Evolutionary conservation across 2,797 vertebrate species (phyloP), one percentile per base, ranked within the genome.

Genomic region (Streptopelia turtur): DNA sequence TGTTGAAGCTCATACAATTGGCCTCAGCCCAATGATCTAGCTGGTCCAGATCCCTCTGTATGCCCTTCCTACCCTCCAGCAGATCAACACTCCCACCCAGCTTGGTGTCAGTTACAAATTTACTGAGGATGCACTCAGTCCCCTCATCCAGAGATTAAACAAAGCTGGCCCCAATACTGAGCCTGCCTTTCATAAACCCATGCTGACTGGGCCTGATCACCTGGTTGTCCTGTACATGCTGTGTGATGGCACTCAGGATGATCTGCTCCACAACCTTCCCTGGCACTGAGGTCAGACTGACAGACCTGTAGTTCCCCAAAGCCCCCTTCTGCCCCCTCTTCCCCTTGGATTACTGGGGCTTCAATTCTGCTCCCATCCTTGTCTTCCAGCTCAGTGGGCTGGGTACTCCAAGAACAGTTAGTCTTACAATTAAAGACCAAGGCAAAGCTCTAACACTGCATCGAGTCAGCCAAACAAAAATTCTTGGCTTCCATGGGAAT

Each of bases 401-500:
- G 33, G 16, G 24, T 41, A 68, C 8, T 4, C 5, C 2, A 7
- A 20, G 11, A 72, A 59, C 55, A 77, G 41, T 23, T 33, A 30
- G 15, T 35, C 13, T 31, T 39, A 37, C 13, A 20, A 45, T 45
- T 45, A 45, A 45, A 45, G 18, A 63, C 35, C 37, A 39, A 89
- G 13, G 47, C 23, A 84, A 82, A 79, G 30, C 24, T 82, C 47
- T 82, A 83, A 82, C 77, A 94, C 12, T 6, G 11, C n/a, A 69
- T 65, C 41, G 17, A 65, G 35, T 60, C 28, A 94, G 33, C 13
- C 37, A 86, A 91, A 53, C 21, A 57, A 80, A 47, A 65, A 82
- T 71, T 81, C 57, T 86, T 84, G 87, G 41, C 63, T 90, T 92
- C 69, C 37, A 86, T 25, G 65, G 52, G 76, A 95, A 94, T 43